phyloP scores from a whole-genome alignment of 2,797 vertebrate species.

The Lagocephalus sceleratus region DNA sequence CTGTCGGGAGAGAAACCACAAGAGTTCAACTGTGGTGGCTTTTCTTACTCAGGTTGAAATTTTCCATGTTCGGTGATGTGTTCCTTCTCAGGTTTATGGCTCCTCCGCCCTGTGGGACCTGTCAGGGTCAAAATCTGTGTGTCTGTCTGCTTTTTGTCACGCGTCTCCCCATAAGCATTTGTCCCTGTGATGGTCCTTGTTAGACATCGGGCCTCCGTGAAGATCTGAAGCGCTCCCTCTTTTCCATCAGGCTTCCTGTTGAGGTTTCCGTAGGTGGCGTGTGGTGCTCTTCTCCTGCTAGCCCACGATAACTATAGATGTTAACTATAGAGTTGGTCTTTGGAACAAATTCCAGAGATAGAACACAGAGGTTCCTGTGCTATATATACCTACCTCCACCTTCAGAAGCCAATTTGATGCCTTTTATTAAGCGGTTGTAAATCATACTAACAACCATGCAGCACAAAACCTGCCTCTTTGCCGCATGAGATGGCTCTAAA shows the following conservation, averaged over 20 bases:
- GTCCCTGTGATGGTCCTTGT: constrained; percentile 26
- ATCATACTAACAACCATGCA: constrained; percentile 27
- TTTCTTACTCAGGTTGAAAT: constrained; percentile 41
- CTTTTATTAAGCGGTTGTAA: constrained; percentile 37
- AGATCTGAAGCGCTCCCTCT: constrained; percentile 12
- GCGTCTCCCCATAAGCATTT: constrained; percentile 36
- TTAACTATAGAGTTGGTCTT: constrained; percentile 17
- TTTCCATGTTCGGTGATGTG: constrained; percentile 61
- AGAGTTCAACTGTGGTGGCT: constrained; percentile 50
- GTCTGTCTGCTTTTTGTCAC: constrained; percentile 57
- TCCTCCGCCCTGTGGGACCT: constrained; percentile 33
- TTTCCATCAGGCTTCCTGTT: constrained; percentile 1
- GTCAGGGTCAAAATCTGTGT: constrained; percentile 50
- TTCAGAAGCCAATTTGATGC: constrained; percentile 24
- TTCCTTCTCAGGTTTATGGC: constrained; percentile 53
- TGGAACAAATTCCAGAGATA: constrained; percentile 33
- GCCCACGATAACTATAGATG: constrained; percentile 21
- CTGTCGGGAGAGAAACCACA: constrained; percentile 35
- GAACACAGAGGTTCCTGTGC: constrained; percentile 29
- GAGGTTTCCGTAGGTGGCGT: constrained; percentile 35
- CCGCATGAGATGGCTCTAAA: neutral
- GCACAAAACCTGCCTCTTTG: neutral
- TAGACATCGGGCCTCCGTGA: constrained; percentile 20
- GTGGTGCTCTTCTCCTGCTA: constrained; percentile 14
- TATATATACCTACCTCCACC: constrained; percentile 18